A percentile compares a stretch with the other conserved stretches of the same genome.
Evolutionary conservation across 2,888 invertebrate genomes (phyloP).

Genomic region (Aplocera efformata): DNA sequence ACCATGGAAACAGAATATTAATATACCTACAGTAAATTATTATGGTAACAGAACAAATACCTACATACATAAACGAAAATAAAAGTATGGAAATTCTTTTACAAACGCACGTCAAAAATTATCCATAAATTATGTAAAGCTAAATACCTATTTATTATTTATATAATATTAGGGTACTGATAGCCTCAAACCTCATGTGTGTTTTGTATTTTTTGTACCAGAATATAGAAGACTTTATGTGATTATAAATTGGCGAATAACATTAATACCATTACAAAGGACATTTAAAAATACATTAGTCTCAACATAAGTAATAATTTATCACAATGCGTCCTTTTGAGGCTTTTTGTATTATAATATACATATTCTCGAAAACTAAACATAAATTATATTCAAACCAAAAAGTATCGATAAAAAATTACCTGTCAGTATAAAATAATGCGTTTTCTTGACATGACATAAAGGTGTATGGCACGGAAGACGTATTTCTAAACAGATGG

Average conservation of each 20-base stretch:
- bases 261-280: slow-evolving; percentile 4
- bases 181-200: too few species aligned
- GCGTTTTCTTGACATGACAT: slow-evolving; percentile 14
- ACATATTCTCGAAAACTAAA: slow-evolving; percentile 1
- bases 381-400: slow-evolving; percentile 3
- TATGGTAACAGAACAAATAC: too few species aligned
- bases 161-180: too few species aligned
- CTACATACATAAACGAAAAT: too few species aligned
- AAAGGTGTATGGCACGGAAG: slow-evolving; percentile 10
- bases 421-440: slow-evolving; percentile 16
- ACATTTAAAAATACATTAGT: slow-evolving; percentile 10
- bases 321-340: slow-evolving; percentile 1
- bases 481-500: slow-evolving; percentile 19
- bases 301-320: slow-evolving; percentile 10
- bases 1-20: too few species aligned
- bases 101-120: too few species aligned
- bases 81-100: too few species aligned
- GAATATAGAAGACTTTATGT: neutral
- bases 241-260: slow-evolving; percentile 3
- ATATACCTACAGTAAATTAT: too few species aligned
- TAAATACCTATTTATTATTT: too few species aligned
- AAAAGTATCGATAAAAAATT: slow-evolving; percentile 11
- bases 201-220: neutral
- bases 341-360: slow-evolving; percentile 6
- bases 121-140: too few species aligned